phyloP scores from a whole-genome alignment of 1,140 invertebrate species.

The Psix sp. region DNA sequence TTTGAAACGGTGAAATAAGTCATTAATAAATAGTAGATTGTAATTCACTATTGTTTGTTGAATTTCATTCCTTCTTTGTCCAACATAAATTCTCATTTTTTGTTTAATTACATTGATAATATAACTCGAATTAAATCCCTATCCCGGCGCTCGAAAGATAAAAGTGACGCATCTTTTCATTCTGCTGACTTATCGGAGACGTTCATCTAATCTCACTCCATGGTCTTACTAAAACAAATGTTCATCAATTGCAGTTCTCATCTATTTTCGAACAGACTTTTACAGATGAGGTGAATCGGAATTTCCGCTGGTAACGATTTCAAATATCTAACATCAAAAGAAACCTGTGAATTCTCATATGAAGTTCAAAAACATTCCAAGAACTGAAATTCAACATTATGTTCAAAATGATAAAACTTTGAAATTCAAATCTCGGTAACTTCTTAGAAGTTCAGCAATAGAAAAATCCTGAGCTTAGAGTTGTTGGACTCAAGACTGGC shows the following conservation, averaged over 20 bases:
- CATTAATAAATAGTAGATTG: too few relatives aligned
- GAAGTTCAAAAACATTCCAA: too few relatives aligned
- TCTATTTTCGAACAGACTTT: constrained; percentile 46
- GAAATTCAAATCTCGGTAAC: not conserved
- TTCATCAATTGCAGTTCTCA: constrained; percentile 52
- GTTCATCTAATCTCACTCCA: constrained; percentile 46
- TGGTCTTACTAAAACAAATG: constrained; percentile 51
- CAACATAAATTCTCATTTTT: constrained; percentile 5
- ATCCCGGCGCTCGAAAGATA: constrained; percentile 33
- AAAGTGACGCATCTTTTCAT: constrained; percentile 42
- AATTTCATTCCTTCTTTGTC: not conserved
- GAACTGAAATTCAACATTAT: too few relatives aligned
- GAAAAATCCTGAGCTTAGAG: too few relatives aligned
- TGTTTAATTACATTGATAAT: constrained; percentile 44
- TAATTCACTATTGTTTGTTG: too few relatives aligned
- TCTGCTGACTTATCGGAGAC: constrained; percentile 52
- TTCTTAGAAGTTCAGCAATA: too few relatives aligned
- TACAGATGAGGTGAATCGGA: constrained; percentile 44
- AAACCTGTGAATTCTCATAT: too few relatives aligned
- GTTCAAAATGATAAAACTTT: not conserved
- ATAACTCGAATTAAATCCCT: constrained; percentile 42
- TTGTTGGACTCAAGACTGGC: not conserved
- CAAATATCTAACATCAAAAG: too few relatives aligned
- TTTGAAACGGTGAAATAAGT: not conserved
- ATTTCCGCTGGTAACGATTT: constrained; percentile 48